Base-by-base conservation (phyloP, 1,140 invertebrate species). In the Drosophila santomea region DNA sequence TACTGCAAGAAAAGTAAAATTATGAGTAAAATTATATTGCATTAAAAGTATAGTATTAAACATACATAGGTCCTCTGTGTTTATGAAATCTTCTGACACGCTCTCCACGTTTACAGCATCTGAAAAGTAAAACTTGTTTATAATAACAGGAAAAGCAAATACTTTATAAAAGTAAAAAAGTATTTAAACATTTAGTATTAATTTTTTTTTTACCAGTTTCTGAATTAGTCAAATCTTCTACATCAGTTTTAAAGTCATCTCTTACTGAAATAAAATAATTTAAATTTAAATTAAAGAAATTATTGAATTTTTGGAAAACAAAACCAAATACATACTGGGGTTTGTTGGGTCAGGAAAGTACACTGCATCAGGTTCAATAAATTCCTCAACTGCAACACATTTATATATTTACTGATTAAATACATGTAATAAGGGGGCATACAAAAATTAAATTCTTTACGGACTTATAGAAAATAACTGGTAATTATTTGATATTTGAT, bases 31-130 rank as follows among this genome's bases (percentile, higher is more conserved):
- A 20, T n/a, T 11, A 51, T 10, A 11, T 44, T 4, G 5, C 4
- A 39, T 6, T n/a, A 41, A 15, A 15, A 39, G 4, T 39, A 32
- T 32, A 0, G n/a, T 39, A n/a, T 2, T 10, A 2, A 12, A 45
- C 52, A 14, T 64, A 67, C 45, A 36, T 52, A 20, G 12, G 32
- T 36, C 45, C 38, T 38, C 17, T 15, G 60, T 15, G 28, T 64
- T 52, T 28, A 7, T 23, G 0, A 51, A 12, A 20, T 51, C 35
- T 6, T 12, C 45, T n/a, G 12, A 28, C 1, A 15, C 45, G 8
- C 17, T 36, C 36, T 67, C 63, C 6, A 68, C 17, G 12, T 64
- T 36, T 64, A 64, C 38, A 25, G 20, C 32, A 7, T 50, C 59
- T 52, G 3, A 54, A 52, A n/a, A 3, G 3, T 0, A 25, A 25